Base-by-base conservation (phyloP, 2,888 invertebrate species). In the Hanleya hanleyi region DNA sequence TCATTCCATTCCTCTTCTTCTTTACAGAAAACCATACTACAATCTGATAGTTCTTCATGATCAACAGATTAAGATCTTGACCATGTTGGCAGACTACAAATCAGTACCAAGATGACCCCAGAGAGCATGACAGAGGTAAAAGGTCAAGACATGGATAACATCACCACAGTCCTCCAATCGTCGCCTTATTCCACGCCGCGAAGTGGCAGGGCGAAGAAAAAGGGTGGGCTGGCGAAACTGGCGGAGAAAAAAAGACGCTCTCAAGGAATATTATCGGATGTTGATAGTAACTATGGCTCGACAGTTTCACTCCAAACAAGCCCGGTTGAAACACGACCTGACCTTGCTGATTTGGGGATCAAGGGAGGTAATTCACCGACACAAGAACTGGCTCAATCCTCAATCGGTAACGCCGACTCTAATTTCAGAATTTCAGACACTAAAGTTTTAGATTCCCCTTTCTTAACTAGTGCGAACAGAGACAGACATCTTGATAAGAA, bases 191-290 rank as follows among this genome's bases (percentile, higher is more conserved):
- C 69, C 15, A 72, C 65, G n/a, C 68, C 69, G 41, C 29, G 32
- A 26, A 69, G 36, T 76, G 81, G 80, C 12, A 74, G 76, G 38
- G 77, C 77, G 62, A 82, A 81, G 69, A 86, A 86, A 75, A 86
- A 86, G 71, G 82, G 83, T 75, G 81, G 83, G n/a, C 73, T 83
- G n/a, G 80, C 84, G 26, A 86, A 86, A 73, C 75, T 86, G 29
- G 83, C 81, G 15, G 85, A 83, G 67, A 82, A 78, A 61, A 85
- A 83, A 69, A 72, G 81, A 69, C 74, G 75, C 6, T 73, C 67
- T 12, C 35, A 57, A 33, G 33, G 26, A 26, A 29, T 26, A 1
- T 50, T 75, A 18, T 80, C 81, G 12, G 82, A 82, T 38, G 73
- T 76, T 65, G 83, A 84, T 35, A 86, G 84, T 72, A 84, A 85